phyloP scores from a whole-genome alignment of 1,140 invertebrate species.

The Batillaria attramentaria region DNA sequence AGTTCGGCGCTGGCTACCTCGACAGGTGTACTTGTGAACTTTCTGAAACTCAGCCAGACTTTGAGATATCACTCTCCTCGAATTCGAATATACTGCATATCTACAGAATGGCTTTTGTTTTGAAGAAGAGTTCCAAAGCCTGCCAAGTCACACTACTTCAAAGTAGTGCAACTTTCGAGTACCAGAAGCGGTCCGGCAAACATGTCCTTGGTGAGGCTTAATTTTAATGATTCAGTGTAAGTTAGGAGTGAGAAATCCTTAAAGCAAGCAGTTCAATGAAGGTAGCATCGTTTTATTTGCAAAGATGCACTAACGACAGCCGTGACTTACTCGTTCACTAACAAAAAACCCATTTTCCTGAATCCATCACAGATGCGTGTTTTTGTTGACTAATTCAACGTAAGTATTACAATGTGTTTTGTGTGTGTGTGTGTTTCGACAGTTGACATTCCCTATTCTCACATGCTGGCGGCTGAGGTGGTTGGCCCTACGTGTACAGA shows the following conservation, averaged over 20 bases:
- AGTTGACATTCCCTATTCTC: slow-evolving; percentile 21
- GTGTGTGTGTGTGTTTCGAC: background rate
- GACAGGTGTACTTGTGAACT: too few species aligned
- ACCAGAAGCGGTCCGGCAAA: slow-evolving; percentile 21
- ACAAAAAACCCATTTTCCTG: background rate
- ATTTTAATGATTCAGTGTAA: background rate
- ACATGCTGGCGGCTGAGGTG: slow-evolving; percentile 10
- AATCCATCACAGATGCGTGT: background rate
- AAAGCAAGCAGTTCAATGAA: background rate
- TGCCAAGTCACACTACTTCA: slow-evolving; percentile 7
- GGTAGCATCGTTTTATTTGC: background rate
- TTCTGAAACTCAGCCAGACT: too few species aligned
- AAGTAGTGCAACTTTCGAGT: slow-evolving; percentile 3
- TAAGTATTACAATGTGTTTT: background rate
- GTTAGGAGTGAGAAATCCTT: background rate
- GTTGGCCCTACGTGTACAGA: too few species aligned
- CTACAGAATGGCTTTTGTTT: too few species aligned
- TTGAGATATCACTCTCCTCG: too few species aligned
- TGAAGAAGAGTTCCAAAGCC: slow-evolving; percentile 22
- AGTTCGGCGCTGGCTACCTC: too few species aligned
- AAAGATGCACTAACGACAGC: background rate
- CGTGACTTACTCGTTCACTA: background rate
- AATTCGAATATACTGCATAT: too few species aligned
- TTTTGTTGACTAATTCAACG: background rate
- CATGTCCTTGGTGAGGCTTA: slow-evolving; percentile 19